These are phyloP conservation scores for Notocelia uddmanniana DNA, from an alignment of 2,888 invertebrate species.

Conservation along the genomic window DNA sequence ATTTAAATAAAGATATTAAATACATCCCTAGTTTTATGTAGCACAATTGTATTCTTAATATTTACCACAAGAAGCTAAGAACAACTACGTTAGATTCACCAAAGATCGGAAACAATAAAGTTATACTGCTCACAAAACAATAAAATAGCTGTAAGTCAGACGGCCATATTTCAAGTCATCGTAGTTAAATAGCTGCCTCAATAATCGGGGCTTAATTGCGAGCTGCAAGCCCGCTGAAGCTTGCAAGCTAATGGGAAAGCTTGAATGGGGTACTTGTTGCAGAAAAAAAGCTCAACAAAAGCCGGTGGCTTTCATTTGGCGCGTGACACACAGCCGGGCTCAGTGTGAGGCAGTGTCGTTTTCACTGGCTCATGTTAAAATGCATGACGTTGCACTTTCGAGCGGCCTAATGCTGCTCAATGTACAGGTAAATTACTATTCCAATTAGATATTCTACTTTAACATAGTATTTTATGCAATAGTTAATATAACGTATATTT, in stretches of 20 bases:
- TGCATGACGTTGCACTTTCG: neutral
- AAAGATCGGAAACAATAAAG: neutral
- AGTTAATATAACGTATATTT: too few species aligned
- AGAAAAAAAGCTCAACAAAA: constrained; percentile 34
- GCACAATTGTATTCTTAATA: neutral
- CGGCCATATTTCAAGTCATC: constrained; percentile 22
- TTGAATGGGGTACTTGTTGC: constrained; percentile 42
- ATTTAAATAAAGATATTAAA: neutral
- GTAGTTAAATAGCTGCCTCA: constrained; percentile 31
- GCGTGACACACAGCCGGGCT: constrained; percentile 19
- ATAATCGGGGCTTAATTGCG: constrained; percentile 29
- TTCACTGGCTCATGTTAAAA: neutral
- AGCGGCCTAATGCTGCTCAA: neutral
- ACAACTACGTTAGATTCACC: neutral
- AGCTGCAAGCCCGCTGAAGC: constrained; percentile 23
- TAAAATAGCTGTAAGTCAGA: neutral
- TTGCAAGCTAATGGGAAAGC: constrained; percentile 37
- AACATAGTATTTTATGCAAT: too few species aligned
- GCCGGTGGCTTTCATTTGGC: constrained; percentile 40
- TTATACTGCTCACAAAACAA: neutral
- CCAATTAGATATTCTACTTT: too few species aligned
- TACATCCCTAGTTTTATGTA: neutral
- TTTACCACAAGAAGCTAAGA: neutral
- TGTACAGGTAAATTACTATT: too few species aligned
- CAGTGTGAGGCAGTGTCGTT: neutral